Evolutionary conservation across 2,888 invertebrate genomes (phyloP), one percentile per base, ranked within the genome.

Genomic region (Cataglyphis livida): DNA sequence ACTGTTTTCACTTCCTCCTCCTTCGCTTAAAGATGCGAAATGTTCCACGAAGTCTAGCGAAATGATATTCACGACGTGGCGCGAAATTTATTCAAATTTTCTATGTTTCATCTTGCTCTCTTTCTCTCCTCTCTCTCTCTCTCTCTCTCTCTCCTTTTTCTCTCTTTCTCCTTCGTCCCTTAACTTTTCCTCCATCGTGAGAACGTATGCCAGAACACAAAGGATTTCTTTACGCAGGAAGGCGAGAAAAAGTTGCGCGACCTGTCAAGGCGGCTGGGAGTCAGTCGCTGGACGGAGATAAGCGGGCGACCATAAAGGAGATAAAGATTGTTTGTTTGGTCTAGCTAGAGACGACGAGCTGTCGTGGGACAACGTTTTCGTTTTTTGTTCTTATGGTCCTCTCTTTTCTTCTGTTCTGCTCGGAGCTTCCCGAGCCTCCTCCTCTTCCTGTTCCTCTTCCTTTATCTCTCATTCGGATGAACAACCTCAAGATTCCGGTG

Each of bases 321-420:
- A 91, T 91, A 91, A 91, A 90, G 87, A 91, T 90, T 89, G 90
- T 91, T 91, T 91, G 91, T 91, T 89, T 90, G 90, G 90, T 89
- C 90, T 88, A 86, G 86, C 84, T 86, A 51, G 51, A 51, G 54
- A 44, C 78, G 76, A 83, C 85, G 84, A 85, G 87, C 84, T 85
- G 74, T 83, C 88, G 86, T 84, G 88, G 87, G 81, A 88, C 85
- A 84, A 70, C 44, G 66, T 57, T 64, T 65, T 54, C 64, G 61
- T 70, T 41, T 85, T 82, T 84, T 59, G 57, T 59, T 82, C 44
- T 78, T 79, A 66, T 78, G 83, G 57, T 66, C 54, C 12, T 12
- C 61, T 28, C 51, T 70, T 54, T 75, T 62, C 71, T 51, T 66
- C 83, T 65, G 66, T 76, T 35, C 21, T 18, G 61, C 12, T 51